phyloP scores from a whole-genome alignment of 2,888 invertebrate genomes.

The Drosophila pseudotakahashii region DNA sequence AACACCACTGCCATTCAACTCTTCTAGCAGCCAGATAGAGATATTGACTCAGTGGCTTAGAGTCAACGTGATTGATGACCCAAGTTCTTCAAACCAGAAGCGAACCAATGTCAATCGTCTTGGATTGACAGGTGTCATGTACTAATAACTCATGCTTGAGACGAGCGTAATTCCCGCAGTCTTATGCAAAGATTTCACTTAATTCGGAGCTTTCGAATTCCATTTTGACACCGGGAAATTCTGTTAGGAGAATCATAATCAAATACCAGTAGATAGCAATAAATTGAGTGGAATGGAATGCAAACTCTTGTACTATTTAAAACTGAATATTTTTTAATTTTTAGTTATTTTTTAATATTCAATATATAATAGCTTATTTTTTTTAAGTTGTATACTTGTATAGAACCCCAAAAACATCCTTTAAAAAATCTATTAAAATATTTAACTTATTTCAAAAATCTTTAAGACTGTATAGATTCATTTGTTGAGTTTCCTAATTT shows the following conservation, averaged over 20 bases:
- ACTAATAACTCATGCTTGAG: slow-evolving; percentile 15
- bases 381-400: too few species aligned
- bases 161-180: too few species aligned
- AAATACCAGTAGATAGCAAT: background rate
- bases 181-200: background rate
- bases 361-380: too few species aligned
- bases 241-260: background rate
- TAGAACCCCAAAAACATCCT: too few species aligned
- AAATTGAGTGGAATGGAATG: background rate
- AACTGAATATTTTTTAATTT: too few species aligned
- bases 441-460: too few species aligned
- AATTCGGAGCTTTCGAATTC: background rate
- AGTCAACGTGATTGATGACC: background rate
- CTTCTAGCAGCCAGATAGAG: background rate
- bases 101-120: slow-evolving; percentile 5
- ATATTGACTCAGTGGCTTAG: background rate
- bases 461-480: too few species aligned
- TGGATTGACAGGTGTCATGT: slow-evolving; percentile 10
- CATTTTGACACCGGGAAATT: background rate
- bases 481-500: too few species aligned
- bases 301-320: background rate
- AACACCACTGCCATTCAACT: background rate
- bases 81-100: background rate
- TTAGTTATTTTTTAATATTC: too few species aligned
- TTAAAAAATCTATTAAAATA: too few species aligned